Evolutionary conservation across 2,888 invertebrate genomes (phyloP).

Genomic region (Druceiella hillmani): DNA sequence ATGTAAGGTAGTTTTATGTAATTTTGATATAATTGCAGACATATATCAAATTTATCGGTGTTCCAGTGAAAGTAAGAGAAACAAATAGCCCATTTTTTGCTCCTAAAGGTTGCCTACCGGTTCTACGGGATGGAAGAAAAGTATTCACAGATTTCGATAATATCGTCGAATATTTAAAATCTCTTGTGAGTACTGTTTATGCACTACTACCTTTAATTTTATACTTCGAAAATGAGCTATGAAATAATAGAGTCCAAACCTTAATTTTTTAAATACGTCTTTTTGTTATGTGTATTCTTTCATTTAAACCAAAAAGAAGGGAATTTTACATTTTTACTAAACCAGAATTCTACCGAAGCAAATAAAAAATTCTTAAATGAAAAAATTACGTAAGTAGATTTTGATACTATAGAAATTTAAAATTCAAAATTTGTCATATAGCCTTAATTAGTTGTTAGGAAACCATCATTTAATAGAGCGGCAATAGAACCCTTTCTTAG

Average conservation of each 20-base stretch:
- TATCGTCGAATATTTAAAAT: constrained; percentile 63
- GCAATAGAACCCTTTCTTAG: too few species aligned
- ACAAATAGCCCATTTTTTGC: constrained; percentile 67
- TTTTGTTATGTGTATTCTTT: not conserved
- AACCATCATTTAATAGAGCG: too few species aligned
- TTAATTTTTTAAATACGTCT: not conserved
- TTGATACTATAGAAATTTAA: too few species aligned
- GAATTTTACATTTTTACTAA: too few species aligned
- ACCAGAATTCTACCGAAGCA: too few species aligned
- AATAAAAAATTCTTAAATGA: too few species aligned
- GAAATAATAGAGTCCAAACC: too few species aligned
- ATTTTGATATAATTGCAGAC: constrained; percentile 43
- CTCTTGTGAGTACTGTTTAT: constrained; percentile 44
- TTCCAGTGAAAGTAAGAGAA: constrained; percentile 64
- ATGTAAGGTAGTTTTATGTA: not conserved
- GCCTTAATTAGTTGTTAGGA: too few species aligned
- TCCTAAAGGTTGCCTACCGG: constrained; percentile 66
- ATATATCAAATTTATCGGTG: constrained; percentile 69
- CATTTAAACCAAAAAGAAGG: too few species aligned
- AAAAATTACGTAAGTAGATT: too few species aligned
- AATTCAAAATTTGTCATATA: too few species aligned
- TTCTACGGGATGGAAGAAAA: constrained; percentile 55
- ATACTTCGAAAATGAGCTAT: constrained; percentile 2
- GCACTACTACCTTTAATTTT: not conserved
- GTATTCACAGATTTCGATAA: constrained; percentile 59